Percentiles rank a stretch among this genome's conserved stretches.
phyloP scores from a whole-genome alignment of 2,797 vertebrate genomes.

The Squalus acanthias region DNA sequence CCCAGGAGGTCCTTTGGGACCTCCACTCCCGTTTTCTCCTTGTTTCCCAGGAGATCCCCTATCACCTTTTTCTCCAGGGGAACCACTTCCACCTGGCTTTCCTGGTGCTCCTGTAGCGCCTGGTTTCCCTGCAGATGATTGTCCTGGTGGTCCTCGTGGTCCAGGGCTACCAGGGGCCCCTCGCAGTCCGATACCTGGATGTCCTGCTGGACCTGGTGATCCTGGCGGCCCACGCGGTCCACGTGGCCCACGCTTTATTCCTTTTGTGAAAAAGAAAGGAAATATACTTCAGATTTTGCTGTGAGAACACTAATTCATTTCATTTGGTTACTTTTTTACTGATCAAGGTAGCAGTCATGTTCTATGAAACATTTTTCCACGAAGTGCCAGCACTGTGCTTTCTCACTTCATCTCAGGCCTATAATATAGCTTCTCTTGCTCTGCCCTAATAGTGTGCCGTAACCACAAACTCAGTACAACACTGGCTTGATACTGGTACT shows the following conservation, averaged over 20 bases:
- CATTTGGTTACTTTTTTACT: background rate
- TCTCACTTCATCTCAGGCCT: background rate
- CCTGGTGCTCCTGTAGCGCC: slow-evolving; percentile 31
- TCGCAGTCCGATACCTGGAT: background rate
- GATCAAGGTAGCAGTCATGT: background rate
- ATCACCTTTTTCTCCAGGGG: slow-evolving; percentile 31
- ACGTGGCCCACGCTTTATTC: slow-evolving; percentile 5
- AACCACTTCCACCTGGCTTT: slow-evolving; percentile 17
- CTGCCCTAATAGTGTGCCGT: background rate
- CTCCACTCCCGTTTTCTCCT: slow-evolving; percentile 24
- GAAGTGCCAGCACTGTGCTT: background rate
- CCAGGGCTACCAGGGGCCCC: slow-evolving; percentile 5
- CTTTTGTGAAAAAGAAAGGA: background rate
- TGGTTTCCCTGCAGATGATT: background rate
- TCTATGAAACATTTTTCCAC: background rate
- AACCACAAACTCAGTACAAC: background rate
- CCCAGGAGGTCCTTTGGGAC: background rate
- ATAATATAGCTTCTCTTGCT: background rate
- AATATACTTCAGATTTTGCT: background rate
- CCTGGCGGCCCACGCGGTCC: background rate
- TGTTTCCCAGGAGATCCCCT: background rate
- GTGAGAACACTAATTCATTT: background rate
- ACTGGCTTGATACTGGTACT: background rate
- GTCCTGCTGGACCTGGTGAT: background rate
- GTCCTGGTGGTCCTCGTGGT: slow-evolving; percentile 8